phyloP scores from a whole-genome alignment of 2,113 vertebrate species.

The Junco hyemalis region DNA sequence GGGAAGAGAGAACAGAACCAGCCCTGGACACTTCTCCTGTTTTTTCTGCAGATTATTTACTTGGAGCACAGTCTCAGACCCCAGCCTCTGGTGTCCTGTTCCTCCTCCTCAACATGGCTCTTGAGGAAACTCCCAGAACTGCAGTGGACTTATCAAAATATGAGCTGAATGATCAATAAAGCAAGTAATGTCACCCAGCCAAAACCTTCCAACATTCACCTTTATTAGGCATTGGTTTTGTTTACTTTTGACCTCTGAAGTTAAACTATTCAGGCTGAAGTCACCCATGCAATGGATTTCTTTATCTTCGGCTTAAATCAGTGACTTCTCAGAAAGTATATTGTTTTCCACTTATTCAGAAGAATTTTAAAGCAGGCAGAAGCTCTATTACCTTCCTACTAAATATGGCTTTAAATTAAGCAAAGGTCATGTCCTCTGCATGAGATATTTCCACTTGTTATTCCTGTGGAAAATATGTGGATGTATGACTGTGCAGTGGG shows the following conservation, averaged over 20 bases:
- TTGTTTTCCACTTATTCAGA: neutral
- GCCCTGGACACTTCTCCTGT: neutral
- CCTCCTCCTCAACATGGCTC: neutral
- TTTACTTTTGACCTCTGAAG: neutral
- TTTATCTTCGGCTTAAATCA: neutral
- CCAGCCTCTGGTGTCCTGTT: neutral
- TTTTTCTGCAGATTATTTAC: neutral
- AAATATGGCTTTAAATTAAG: constrained; percentile 27
- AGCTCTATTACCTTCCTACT: neutral
- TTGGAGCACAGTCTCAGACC: neutral
- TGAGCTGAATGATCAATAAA: rapidly evolving
- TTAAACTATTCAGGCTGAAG: neutral
- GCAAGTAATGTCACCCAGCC: neutral
- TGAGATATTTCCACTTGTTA: constrained; percentile 7
- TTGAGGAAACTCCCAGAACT: neutral
- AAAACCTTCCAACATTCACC: neutral
- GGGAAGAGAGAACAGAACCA: neutral
- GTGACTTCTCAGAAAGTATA: neutral
- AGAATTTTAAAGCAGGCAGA: neutral
- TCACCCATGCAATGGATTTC: neutral
- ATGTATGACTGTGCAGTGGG: neutral
- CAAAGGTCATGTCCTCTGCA: neutral
- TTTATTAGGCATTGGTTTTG: neutral
- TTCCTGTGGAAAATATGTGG: constrained; percentile 26
- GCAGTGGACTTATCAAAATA: neutral